Evolutionary conservation across 2,888 invertebrate species (phyloP), one percentile per base, ranked within the genome.

Genomic region (Muschampia plurimacula): DNA sequence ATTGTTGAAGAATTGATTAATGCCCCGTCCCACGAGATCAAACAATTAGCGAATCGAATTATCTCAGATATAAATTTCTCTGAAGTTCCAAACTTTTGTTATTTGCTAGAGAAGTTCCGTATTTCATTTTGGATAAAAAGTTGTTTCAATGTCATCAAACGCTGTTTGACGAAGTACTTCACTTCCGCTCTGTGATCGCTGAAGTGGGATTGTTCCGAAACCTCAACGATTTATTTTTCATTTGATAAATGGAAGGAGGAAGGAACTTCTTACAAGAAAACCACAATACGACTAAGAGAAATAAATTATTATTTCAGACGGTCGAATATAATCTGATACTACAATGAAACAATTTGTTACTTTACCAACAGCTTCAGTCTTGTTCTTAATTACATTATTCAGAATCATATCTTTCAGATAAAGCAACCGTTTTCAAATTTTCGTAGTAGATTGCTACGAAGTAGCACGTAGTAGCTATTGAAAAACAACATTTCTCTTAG

Each of bases 1-100:
- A 86, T 86, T 86, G 85, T 86, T 88, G 85, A 87, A 88, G 86
- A 87, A 91, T 91, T 91, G 91, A 92, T 92, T 90, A 91, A 91
- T 90, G 88, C 83, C 80, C 80, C 81, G 74, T 73, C 77, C 83
- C 78, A 78, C 82, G 81, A 86, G 87, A 88, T 89, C 87, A 87
- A 87, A 90, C 87, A 90, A 91, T 91, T 90, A 89, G 86, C 81
- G 83, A 87, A 91, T 90, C 87, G 83, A 86, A 88, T 90, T 88
- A 88, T 86, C 82, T 83, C 76, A 77, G 81, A 81, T 82, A 84
- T 81, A 79, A 80, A 79, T 80, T 80, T 76, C 72, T 76, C 59
- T 67, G 66, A 62, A 69, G 71, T 73, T 75, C 72, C 60, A 64
- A 73, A 73, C 74, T 74, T 76, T 77, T 77, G 76, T 77, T 79